Evolutionary conservation across 2,113 vertebrate genomes (phyloP), one percentile per base, ranked within the genome.

Genomic region (Nibea coibor): DNA sequence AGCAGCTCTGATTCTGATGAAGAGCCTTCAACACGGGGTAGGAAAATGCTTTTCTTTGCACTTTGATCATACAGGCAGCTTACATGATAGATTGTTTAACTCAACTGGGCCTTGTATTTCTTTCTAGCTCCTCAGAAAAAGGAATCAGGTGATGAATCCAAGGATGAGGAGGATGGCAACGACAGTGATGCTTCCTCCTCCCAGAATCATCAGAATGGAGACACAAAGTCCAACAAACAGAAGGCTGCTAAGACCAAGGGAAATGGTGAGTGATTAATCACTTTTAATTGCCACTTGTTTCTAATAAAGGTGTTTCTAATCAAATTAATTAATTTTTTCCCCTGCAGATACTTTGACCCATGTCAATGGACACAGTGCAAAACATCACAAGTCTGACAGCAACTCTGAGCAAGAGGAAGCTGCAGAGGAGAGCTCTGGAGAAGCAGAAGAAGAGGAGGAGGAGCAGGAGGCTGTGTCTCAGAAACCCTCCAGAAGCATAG

Each of bases 1-100:
- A 96, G 95, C 93, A 95, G 92, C 86, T 95, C 94, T 0, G 94
- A 95, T 3, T 94, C 94, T 4, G 95, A 94, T 0, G 88, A 83
- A 12, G 70, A 89, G 12, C 16, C 57, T 1, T 84, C 85, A 17
- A 61, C 74, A 8, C 62, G 24, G 2, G 88, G 94, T 95, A 80
- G 5, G 72, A 3, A 56, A 22, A 65, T 0, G 3, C 7, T 75
- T 28, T 75, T 28, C 3, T 71, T 20, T 2, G 1, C 24, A 5
- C 26, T 54, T 39, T 51, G 19, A 19, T 39, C 24, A 20, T 15
- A 19, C 4, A 45, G 35, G n/a, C 9, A 53, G n/a, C 3, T 20
- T 22, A 19, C 2, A 4, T 8, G 19, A 58, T 10, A 10, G 9
- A n/a, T 17, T 48, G 10, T 24, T 68, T 17, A 14, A 4, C 15